Evolutionary conservation across 2,888 invertebrate genomes (phyloP), one percentile per base, ranked within the genome.

Genomic region (Neoascia interrupta): DNA sequence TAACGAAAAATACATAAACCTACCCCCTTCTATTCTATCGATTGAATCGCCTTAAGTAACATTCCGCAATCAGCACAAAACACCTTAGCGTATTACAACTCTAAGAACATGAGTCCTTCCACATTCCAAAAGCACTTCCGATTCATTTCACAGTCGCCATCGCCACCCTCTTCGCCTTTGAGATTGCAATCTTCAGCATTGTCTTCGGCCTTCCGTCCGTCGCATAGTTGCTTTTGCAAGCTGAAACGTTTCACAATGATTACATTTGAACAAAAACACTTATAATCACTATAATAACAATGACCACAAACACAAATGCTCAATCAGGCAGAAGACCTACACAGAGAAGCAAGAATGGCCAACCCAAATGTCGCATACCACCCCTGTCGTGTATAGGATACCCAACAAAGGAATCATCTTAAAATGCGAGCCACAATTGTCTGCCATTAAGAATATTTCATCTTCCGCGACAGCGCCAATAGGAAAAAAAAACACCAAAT

Each of bases 191-290:
- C n/a, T n/a, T n/a, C n/a, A n/a, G n/a, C n/a, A n/a, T n/a, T n/a
- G n/a, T n/a, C n/a, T n/a, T n/a, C n/a, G n/a, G n/a, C n/a, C n/a
- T n/a, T n/a, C n/a, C n/a, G n/a, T n/a, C n/a, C n/a, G n/a, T n/a
- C n/a, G n/a, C n/a, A n/a, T n/a, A n/a, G n/a, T n/a, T n/a, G n/a
- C n/a, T n/a, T n/a, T n/a, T n/a, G n/a, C n/a, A n/a, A n/a, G n/a
- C n/a, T n/a, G n/a, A 47, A 54, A 54, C 54, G 39, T 61, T 61
- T 70, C 61, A 47, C 54, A 47, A 39, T 70, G 61, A 70, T 63
- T 70, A 54, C 54, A 63, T 28, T 54, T 21, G 31, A 54, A 61
- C 61, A 70, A 61, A 39, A 18, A 53, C 18, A 53, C n/a, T 31
- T 54, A 45, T 45, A 61, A 61, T 60, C 51, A 39, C 37, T 31